Evolutionary conservation across 2,113 vertebrate genomes (phyloP), one percentile per base, ranked within the genome.

Genomic region (human): DNA sequence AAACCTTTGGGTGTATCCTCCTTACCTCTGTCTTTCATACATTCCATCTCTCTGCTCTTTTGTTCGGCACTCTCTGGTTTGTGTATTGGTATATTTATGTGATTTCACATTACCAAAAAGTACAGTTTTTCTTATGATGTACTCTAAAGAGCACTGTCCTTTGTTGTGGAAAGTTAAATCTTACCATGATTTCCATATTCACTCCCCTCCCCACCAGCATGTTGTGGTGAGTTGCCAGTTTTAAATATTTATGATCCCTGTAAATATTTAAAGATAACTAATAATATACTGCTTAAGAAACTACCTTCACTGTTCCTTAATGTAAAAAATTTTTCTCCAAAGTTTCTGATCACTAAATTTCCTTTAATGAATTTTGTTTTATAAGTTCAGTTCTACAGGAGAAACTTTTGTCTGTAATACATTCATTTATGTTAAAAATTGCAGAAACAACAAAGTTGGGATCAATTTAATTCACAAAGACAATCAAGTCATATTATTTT

Each of bases 151-250:
- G 35, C 40, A n/a, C 68, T 76, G 38, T 90, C 82, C 8, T 90
- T 96, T 94, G 78, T 96, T 97, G 95, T 90, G 89, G 86, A 78
- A 93, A 94, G 9, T 84, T 90, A 88, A 95, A 72, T 76, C n/a
- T 85, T 88, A 83, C 35, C 4, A 27, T 81, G 68, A 55, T 87
- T 95, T 95, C 32, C 52, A 2, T 94, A 66, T 91, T 64, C 25
- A 93, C 12, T 89, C 6, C 9, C 27, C 22, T 86, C 18, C 70
- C 68, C 68, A 45, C 40, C 30, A 93, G n/a, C 57, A 75, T 87
- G 3, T 35, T 75, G 25, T 97, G 16, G 38, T 87, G 70, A 90
- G 11, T 91, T 96, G 61, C 73, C 45, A 75, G 64, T 68, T 90
- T 95, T 93, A 32, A 96, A 89, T 95, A 93, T 4, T 92, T 16